A percentile compares a stretch with the other conserved stretches of the same genome.
Conservation (phyloP, 2,113 vertebrate species). For the Ailuropoda melanoleuca region DNA sequence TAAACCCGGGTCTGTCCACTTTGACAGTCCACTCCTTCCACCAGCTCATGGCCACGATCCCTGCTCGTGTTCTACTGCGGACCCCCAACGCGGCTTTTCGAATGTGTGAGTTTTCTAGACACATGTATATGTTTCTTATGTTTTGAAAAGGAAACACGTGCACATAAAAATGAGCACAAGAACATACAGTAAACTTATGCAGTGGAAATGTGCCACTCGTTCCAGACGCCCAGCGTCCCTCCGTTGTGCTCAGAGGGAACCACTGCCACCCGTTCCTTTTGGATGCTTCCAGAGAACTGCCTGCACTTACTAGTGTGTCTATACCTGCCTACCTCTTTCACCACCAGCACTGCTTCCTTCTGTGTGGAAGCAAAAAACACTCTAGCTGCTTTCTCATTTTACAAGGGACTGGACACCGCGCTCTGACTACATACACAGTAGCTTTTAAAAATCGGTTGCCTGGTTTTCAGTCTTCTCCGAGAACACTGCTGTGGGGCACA, state of each 20-base stretch:
- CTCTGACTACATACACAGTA: not conserved
- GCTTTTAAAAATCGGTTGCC: not conserved
- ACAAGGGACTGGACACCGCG: not conserved
- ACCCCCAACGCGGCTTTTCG: not conserved
- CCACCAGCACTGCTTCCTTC: not conserved
- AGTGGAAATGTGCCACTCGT: not conserved
- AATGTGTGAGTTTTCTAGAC: not conserved
- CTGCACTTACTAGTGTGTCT: not conserved
- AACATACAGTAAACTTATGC: not conserved
- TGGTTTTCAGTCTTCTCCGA: not conserved
- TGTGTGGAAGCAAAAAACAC: not conserved
- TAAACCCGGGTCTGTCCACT: not conserved
- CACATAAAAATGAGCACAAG: not conserved
- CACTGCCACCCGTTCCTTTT: not conserved
- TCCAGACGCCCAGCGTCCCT: not conserved
- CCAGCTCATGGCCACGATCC: not conserved
- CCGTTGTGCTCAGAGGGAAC: not conserved
- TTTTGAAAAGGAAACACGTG: not conserved
- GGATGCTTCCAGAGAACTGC: not conserved
- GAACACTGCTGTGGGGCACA: not conserved
- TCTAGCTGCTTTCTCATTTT: not conserved
- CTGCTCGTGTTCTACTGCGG: not conserved
- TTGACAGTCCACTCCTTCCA: not conserved
- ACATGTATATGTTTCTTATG: fast-evolving
- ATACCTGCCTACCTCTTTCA: not conserved